Evolutionary conservation across 1,140 invertebrate genomes (phyloP).

Genomic region (Ylistrum balloti): DNA sequence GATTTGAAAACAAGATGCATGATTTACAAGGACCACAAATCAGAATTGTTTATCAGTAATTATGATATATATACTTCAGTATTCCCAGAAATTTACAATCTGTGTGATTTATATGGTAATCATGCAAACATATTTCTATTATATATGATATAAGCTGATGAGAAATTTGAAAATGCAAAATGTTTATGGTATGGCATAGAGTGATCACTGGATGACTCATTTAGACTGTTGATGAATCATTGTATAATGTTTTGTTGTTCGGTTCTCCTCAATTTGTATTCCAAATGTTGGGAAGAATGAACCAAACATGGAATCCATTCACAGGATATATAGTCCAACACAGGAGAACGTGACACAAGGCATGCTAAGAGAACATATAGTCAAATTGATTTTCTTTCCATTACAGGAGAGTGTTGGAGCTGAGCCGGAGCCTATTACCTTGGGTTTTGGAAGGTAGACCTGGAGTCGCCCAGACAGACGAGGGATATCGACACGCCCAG

Average conservation of each 20-base stretch:
- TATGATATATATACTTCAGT: too few species aligned
- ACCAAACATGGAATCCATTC: conserved; percentile 4
- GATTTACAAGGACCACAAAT: too few species aligned
- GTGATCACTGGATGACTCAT: background rate
- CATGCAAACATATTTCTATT: too few species aligned
- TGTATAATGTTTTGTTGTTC: background rate
- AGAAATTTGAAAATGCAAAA: too few species aligned
- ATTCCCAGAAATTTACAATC: too few species aligned
- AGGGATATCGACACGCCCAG: background rate
- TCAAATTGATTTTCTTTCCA: conserved; percentile 20
- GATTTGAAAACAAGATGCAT: too few species aligned
- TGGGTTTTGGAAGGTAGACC: background rate
- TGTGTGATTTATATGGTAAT: too few species aligned
- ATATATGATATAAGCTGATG: too few species aligned
- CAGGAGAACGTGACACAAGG: background rate
- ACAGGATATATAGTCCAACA: background rate
- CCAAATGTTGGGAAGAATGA: background rate
- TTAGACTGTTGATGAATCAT: background rate
- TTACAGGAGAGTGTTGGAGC: background rate
- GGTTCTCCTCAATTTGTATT: background rate
- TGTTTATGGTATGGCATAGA: background rate
- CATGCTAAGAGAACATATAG: conserved; percentile 25
- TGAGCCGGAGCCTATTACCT: background rate
- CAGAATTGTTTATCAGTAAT: too few species aligned
- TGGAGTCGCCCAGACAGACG: background rate